Evolutionary conservation across 2,113 vertebrate genomes (phyloP).

Genomic region (Arothron firmamentum): DNA sequence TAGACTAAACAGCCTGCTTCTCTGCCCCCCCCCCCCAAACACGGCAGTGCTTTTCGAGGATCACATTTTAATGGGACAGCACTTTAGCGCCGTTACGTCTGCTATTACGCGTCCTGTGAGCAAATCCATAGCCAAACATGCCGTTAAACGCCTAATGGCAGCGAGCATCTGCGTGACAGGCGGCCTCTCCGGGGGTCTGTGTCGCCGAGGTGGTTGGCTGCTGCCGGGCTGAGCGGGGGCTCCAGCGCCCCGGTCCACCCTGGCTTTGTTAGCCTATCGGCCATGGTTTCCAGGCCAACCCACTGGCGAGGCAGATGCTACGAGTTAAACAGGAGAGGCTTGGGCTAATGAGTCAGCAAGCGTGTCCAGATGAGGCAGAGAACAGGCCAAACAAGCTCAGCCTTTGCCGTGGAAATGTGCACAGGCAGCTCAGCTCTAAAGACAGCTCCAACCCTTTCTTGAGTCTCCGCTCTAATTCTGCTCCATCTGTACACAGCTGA

Average conservation of each 20-base stretch:
- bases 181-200: conserved; percentile 38
- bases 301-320: conserved; percentile 36
- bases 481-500: conserved; percentile 19
- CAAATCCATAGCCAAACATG: conserved; percentile 37
- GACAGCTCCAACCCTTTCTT: neutral
- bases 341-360: conserved; percentile 35
- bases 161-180: conserved; percentile 38
- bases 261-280: conserved; percentile 35
- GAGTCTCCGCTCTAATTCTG: neutral
- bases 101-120: neutral
- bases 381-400: conserved; percentile 7
- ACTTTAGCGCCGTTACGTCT: no score
- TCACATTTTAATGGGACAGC: no score
- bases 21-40: neutral
- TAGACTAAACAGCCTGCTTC: conserved; percentile 1
- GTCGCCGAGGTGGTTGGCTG: conserved; percentile 33
- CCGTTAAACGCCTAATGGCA: conserved; percentile 68
- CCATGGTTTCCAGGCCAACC: conserved; percentile 8
- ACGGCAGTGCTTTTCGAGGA: no score
- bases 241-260: conserved; percentile 33
- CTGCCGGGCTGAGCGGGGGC: conserved; percentile 44
- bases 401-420: conserved; percentile 24
- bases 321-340: conserved; percentile 31
- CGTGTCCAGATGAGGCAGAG: conserved; percentile 9
- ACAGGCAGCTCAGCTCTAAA: neutral